These are phyloP conservation scores for Cotesia glomerata DNA, from an alignment of 1,140 invertebrate species.

Conservation along the genomic window DNA sequence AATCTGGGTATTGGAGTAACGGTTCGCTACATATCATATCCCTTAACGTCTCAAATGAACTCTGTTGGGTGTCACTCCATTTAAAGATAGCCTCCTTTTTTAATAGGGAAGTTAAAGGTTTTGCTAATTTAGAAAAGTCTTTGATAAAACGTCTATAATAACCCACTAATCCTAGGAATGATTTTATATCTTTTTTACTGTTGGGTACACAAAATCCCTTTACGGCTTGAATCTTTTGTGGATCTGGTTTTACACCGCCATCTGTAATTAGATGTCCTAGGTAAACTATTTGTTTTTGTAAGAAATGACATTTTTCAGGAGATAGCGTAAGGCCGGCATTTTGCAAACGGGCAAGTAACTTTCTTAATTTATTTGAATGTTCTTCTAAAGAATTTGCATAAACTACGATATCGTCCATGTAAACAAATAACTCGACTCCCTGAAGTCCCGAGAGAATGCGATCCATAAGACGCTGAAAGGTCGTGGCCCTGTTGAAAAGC, in stretches of 20 bases:
- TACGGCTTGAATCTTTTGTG: not conserved
- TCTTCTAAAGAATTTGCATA: not conserved
- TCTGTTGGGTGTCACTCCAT: not conserved
- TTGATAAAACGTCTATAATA: conserved; percentile 14
- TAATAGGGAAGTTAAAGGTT: not conserved
- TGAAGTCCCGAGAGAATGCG: not conserved
- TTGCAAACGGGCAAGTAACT: not conserved
- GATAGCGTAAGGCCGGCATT: not conserved
- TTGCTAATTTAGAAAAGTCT: not conserved
- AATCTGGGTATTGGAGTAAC: conserved; percentile 11
- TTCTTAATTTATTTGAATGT: not conserved
- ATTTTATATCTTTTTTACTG: not conserved
- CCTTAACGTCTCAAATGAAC: not conserved
- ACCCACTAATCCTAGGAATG: conserved; percentile 7
- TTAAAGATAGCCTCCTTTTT: not conserved
- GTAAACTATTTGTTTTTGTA: not conserved
- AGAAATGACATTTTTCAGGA: conserved; percentile 7
- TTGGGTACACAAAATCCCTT: not conserved
- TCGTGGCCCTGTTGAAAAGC: no score
- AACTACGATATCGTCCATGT: conserved; percentile 11
- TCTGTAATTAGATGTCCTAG: conserved; percentile 10
- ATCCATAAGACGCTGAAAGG: conserved; percentile 5
- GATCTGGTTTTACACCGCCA: conserved; percentile 3
- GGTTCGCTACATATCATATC: not conserved
- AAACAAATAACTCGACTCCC: not conserved